These are phyloP conservation scores for Propithecus deckenii DNA, from an alignment of 2,797 vertebrate species.

Conservation along the genomic window DNA sequence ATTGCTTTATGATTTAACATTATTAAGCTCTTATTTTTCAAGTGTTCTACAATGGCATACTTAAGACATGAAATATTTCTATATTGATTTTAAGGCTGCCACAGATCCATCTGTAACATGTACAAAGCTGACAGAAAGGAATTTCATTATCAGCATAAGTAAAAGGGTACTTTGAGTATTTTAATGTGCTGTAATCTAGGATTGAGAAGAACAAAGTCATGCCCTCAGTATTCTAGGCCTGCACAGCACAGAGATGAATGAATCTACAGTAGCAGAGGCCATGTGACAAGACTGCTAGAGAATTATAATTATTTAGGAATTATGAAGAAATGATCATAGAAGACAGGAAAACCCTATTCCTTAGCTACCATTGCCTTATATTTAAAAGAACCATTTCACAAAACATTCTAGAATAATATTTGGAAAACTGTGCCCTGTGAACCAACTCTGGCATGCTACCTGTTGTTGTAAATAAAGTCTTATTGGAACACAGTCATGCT, in stretches of 20 bases:
- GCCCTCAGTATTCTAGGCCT: background rate
- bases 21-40: constrained; percentile 18
- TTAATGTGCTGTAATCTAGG: background rate
- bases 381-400: background rate
- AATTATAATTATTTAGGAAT: background rate
- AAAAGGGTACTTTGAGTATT: background rate
- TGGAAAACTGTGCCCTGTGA: background rate
- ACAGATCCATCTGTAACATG: background rate
- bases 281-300: background rate
- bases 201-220: background rate
- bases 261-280: background rate
- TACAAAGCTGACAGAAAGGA: background rate
- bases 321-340: background rate
- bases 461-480: background rate
- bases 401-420: background rate
- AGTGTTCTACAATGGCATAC: background rate
- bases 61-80: background rate
- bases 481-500: background rate
- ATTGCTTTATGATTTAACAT: background rate
- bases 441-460: background rate
- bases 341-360: background rate
- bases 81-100: constrained; percentile 16
- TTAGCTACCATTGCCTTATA: background rate
- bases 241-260: background rate
- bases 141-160: background rate